These are phyloP conservation scores for Balearica regulorum DNA, from an alignment of 2,797 vertebrate species.

Conservation along the genomic window DNA sequence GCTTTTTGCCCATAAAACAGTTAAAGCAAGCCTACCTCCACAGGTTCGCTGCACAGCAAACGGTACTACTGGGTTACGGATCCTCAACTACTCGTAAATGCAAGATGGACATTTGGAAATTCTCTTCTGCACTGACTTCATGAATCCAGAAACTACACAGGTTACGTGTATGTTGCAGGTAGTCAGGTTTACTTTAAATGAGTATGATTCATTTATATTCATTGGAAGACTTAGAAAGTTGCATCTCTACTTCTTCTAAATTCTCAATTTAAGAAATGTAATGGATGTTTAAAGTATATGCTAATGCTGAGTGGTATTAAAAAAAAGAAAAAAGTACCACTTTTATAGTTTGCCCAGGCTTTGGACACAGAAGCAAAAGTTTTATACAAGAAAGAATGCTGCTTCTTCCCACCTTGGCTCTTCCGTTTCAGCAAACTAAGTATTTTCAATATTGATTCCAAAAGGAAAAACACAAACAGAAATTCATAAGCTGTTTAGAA, in stretches of 20 bases:
- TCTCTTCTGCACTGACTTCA: background rate
- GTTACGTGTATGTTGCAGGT: background rate
- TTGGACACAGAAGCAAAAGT: background rate
- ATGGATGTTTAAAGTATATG: background rate
- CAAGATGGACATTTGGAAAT: background rate
- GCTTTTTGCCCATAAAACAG: background rate
- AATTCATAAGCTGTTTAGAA: background rate
- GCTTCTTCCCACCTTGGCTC: background rate
- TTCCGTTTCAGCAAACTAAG: background rate
- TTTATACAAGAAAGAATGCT: background rate
- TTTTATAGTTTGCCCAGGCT: background rate
- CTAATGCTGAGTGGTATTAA: background rate
- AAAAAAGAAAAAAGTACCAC: background rate
- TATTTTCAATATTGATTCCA: background rate
- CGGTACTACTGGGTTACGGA: background rate
- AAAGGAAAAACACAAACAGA: background rate
- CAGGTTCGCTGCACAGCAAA: background rate
- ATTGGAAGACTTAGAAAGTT: background rate
- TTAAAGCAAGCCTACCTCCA: background rate
- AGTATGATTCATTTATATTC: background rate
- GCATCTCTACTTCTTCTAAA: background rate
- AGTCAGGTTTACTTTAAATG: background rate
- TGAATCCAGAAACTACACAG: accelerated
- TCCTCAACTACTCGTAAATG: background rate
- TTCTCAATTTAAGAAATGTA: background rate